Evolutionary conservation across 2,113 vertebrate species (phyloP).

Genomic region (Gavialis gangeticus): DNA sequence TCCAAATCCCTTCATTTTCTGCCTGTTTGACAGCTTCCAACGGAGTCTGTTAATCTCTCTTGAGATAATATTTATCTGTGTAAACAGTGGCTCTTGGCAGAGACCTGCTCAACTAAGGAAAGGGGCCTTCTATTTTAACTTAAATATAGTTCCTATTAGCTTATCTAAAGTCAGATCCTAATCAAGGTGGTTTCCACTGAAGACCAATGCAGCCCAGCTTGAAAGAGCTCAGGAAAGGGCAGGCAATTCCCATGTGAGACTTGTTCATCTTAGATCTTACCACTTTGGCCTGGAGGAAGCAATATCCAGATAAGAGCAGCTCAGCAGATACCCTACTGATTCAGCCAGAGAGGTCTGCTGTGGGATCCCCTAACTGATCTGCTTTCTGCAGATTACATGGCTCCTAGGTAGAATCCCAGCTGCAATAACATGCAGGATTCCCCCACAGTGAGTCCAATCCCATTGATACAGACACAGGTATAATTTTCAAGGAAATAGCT

Average conservation of each 20-base stretch:
- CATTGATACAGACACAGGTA: background rate
- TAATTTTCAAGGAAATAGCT: background rate
- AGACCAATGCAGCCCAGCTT: background rate
- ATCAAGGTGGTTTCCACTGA: background rate
- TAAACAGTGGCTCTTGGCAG: background rate
- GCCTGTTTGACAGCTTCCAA: background rate
- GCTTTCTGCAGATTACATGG: background rate
- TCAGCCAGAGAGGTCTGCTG: background rate
- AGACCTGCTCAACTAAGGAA: background rate
- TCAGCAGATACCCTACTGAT: background rate
- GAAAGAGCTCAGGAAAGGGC: background rate
- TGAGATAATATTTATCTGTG: background rate
- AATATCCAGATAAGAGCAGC: background rate
- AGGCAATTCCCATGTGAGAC: background rate
- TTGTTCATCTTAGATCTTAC: background rate
- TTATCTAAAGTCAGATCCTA: background rate
- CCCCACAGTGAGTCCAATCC: background rate
- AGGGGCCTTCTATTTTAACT: background rate
- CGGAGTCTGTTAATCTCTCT: background rate
- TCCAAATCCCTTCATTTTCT: background rate
- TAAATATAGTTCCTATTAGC: background rate
- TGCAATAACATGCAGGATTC: background rate
- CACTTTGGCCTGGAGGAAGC: background rate
- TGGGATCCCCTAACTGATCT: background rate
- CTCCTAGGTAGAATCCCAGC: background rate